Base-by-base conservation (phyloP, 2,888 invertebrate genomes). In the Morinoia aosen region DNA sequence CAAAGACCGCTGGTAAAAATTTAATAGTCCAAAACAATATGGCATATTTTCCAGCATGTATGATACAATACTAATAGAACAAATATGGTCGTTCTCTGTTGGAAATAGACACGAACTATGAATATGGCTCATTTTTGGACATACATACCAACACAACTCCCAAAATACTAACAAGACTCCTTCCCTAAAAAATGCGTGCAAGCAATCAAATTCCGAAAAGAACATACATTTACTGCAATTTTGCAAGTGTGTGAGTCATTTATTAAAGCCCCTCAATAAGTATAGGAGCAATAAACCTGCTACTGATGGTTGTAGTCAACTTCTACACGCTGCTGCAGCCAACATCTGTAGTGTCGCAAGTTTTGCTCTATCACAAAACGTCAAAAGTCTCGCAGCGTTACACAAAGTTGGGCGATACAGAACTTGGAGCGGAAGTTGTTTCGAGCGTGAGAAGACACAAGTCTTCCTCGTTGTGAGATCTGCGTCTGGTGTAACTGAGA, bases 371-470 rank as follows among this genome's bases (percentile, higher is more conserved):
- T 90, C 40, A 90, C 90, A 11, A 48, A 14, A 16, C 48, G 90
- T 48, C 90, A 90, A 90, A 90, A 90, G 48, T 48, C 90, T 90
- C 40, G 11, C 48, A 14, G 90, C 90, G 93, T 58, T 4, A 19
- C 48, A 12, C 33, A 93, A 91, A 48, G 39, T 93, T 93, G 25
- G 56, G 57, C 56, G 93, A 93, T 93, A 93, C 48, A 93, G 57
- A 93, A 93, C 57, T 93, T 93, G 16, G 39, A 57, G 2, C 57
- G 93, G 93, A 93, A 93, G 93, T 57, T 93, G 90, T 48, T 40
- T 90, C 90, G 14, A 48, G 90, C 90, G 90, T 16, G 90, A 90
- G 40, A 33, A 90, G 48, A 90, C 90, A 90, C 40, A 90, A 90
- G 90, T 90, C 90, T 90, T 90, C 48, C 90, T 90, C 90, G 33